Conservation (phyloP, 2,888 invertebrate genomes). For the Diplazon laetatorius region DNA sequence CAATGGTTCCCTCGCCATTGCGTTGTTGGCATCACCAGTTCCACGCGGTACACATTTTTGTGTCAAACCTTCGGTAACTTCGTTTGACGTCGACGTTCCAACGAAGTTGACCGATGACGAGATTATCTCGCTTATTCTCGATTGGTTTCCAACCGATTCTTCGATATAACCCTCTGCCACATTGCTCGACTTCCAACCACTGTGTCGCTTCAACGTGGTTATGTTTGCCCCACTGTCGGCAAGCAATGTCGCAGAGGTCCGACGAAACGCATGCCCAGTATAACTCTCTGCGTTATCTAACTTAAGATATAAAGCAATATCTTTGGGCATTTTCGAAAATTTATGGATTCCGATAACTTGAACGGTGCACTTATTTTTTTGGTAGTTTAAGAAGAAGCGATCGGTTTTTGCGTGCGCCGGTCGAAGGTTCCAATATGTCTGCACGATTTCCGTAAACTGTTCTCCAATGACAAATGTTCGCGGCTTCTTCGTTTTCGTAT, state of each 20-base stretch:
- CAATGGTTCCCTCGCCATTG: too few species aligned
- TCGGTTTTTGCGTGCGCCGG: too few species aligned
- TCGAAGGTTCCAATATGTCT: too few species aligned
- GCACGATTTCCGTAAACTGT: neutral
- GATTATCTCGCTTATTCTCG: slow-evolving; percentile 22
- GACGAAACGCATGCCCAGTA: slow-evolving; percentile 10
- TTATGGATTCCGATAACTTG: too few species aligned
- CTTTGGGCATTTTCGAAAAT: too few species aligned
- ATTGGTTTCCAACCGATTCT: slow-evolving; percentile 27
- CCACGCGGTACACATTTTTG: too few species aligned
- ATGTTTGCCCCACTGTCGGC: slow-evolving; percentile 5
- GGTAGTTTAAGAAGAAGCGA: too few species aligned
- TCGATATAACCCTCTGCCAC: slow-evolving; percentile 23
- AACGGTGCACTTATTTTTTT: too few species aligned
- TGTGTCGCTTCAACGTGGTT: slow-evolving; percentile 12
- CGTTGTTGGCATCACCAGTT: too few species aligned
- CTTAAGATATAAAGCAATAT: too few species aligned
- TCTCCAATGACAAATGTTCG: neutral
- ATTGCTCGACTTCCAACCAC: neutral
- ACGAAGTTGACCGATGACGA: slow-evolving; percentile 80
- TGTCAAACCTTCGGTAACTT: too few species aligned
- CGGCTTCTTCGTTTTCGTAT: slow-evolving; percentile 35
- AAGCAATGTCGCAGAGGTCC: slow-evolving; percentile 11
- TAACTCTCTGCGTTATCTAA: too few species aligned
- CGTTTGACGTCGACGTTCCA: slow-evolving; percentile 84